Percentiles rank a stretch among this genome's conserved stretches.
phyloP scores from a whole-genome alignment of 2,113 vertebrate genomes.

The Limnothrissa miodon region DNA sequence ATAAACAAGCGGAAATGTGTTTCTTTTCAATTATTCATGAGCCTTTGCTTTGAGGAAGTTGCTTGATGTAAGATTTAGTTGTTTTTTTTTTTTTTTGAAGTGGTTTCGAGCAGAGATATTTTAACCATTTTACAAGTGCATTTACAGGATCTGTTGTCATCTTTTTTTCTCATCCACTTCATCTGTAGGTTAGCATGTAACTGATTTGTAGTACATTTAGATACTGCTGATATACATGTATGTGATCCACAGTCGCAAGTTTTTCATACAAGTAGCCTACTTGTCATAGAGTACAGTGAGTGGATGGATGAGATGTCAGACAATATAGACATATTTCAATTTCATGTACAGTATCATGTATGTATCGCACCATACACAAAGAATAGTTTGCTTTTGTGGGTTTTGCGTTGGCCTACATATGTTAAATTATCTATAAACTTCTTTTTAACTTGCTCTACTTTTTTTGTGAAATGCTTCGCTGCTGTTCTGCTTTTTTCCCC shows the following conservation, averaged over 20 bases:
- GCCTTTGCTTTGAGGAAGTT: slow-evolving; percentile 63
- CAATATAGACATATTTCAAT: not conserved
- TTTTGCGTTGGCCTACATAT: not conserved
- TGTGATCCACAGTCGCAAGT: not conserved
- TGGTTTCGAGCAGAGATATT: not conserved
- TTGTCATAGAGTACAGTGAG: not conserved
- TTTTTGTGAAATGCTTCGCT: not conserved
- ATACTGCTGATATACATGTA: not conserved
- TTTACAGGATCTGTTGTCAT: not conserved
- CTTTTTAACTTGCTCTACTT: not conserved
- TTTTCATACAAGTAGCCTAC: slow-evolving; percentile 9
- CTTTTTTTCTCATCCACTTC: not conserved
- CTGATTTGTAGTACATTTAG: not conserved
- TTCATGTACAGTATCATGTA: not conserved
- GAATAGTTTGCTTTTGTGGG: not conserved
- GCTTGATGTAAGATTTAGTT: slow-evolving; percentile 54
- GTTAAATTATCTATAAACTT: not conserved
- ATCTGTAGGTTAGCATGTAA: not conserved
- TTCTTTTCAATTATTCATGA: slow-evolving; percentile 77
- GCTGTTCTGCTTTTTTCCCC: not conserved
- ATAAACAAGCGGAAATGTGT: slow-evolving; percentile 75
- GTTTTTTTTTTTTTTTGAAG: slow-evolving; percentile 37
- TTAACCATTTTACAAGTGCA: slow-evolving; percentile 10
- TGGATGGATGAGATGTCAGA: not conserved
- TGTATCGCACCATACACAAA: not conserved